Evolutionary conservation across 2,113 vertebrate genomes (phyloP).

Genomic region (Microtus montanus): DNA sequence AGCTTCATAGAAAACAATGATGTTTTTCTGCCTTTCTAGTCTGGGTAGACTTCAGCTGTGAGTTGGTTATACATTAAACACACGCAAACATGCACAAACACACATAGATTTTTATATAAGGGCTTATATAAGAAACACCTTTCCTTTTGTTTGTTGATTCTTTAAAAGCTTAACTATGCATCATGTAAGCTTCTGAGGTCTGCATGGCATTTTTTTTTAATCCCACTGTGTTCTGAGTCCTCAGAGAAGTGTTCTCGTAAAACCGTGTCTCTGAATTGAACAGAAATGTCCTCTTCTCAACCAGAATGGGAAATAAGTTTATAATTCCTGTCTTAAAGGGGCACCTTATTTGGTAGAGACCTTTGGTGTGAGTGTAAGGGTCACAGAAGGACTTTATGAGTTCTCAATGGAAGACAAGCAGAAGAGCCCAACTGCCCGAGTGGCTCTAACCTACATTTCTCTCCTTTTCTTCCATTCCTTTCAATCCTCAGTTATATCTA

Average conservation of each 20-base stretch:
- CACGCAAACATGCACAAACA: background rate
- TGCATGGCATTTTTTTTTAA: background rate
- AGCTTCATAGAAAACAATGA: slow-evolving; percentile 11
- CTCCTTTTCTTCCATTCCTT: background rate
- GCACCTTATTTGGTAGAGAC: background rate
- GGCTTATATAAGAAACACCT: background rate
- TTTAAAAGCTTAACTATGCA: background rate
- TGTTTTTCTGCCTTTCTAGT: background rate
- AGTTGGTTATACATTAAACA: slow-evolving; percentile 10
- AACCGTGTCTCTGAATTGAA: background rate
- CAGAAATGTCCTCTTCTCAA: background rate
- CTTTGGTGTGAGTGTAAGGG: background rate
- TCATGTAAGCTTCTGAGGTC: background rate
- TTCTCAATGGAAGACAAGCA: background rate
- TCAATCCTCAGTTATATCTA: background rate
- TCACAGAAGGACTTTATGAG: background rate
- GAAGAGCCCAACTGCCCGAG: background rate
- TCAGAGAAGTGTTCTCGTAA: background rate
- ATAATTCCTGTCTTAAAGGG: background rate
- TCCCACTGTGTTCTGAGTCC: background rate
- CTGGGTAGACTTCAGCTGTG: background rate
- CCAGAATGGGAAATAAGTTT: background rate
- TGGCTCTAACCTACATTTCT: background rate
- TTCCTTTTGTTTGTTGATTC: background rate
- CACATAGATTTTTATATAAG: background rate